phyloP scores from a whole-genome alignment of 2,113 vertebrate species.

The Pyrgilauda ruficollis region DNA sequence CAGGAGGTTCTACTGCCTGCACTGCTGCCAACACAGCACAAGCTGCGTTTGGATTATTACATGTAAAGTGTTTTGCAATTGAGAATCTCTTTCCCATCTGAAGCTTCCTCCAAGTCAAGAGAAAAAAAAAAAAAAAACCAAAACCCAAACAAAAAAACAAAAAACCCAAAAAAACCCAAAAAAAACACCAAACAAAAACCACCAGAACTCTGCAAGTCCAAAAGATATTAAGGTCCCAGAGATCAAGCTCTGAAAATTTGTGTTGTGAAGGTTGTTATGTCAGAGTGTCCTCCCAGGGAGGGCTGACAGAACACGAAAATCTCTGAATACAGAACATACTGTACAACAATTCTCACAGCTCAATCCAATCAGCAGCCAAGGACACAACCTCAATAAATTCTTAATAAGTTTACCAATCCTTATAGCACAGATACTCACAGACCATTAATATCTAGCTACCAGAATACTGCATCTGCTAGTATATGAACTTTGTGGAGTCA shows the following conservation, averaged over 20 bases:
- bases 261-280: not conserved
- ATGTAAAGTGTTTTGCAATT: not conserved
- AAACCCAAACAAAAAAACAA: not conserved
- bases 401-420: constrained; percentile 39
- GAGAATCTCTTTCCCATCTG: not conserved
- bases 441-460: not conserved
- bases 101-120: not conserved
- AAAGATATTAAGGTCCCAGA: not conserved
- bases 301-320: not conserved
- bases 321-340: not conserved
- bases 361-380: constrained; percentile 3
- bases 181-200: too few species aligned
- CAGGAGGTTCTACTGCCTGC: too few species aligned
- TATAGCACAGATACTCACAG: not conserved
- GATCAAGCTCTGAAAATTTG: not conserved
- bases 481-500: not conserved
- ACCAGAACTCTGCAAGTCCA: not conserved
- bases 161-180: accelerated
- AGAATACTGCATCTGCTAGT: not conserved
- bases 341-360: not conserved
- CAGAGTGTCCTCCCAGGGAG: not conserved
- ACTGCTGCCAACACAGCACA: accelerated
- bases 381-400: constrained; percentile 43
- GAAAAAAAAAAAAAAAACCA: not conserved
- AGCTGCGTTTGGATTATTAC: not conserved